These are phyloP conservation scores for Corythornis leucogaster DNA, from an alignment of 2,797 vertebrate genomes.

Conservation along the genomic window DNA sequence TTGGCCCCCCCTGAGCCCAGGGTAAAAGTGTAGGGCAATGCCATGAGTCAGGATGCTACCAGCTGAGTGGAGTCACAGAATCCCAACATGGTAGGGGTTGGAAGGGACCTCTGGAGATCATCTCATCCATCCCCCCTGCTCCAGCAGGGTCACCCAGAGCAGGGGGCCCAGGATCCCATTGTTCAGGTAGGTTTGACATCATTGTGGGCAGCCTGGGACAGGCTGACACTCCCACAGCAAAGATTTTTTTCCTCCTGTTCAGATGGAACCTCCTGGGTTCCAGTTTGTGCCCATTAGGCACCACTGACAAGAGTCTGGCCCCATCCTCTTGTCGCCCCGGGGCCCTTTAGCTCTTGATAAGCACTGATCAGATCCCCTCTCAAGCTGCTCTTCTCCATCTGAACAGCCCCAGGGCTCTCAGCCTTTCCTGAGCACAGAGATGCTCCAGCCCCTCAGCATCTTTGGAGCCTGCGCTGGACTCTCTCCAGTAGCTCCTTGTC, in stretches of 20 bases:
- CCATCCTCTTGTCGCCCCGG: too few species aligned
- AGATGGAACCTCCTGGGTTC: too few species aligned
- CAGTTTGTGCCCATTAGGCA: too few species aligned
- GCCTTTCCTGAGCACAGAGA: too few species aligned
- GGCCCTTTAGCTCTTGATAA: background rate
- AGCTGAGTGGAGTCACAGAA: background rate
- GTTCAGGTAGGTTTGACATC: background rate
- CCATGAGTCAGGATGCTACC: background rate
- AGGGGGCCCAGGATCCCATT: background rate
- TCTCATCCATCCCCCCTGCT: background rate
- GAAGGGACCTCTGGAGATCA: background rate
- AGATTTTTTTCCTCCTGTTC: too few species aligned
- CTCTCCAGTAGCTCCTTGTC: background rate
- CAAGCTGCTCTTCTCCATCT: background rate
- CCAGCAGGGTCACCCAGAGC: background rate
- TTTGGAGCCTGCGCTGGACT: background rate
- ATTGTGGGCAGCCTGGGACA: too few species aligned
- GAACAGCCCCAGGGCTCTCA: too few species aligned
- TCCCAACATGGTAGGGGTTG: background rate
- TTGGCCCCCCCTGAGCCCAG: background rate
- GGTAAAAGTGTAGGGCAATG: rapidly evolving
- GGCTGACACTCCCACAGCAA: background rate
- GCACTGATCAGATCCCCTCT: background rate
- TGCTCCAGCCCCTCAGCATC: background rate
- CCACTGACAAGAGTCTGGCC: too few species aligned